A percentile compares a stretch with the other conserved stretches of the same genome.
Conservation (phyloP, 2,113 vertebrate species). For the Ceyx margarethae region DNA sequence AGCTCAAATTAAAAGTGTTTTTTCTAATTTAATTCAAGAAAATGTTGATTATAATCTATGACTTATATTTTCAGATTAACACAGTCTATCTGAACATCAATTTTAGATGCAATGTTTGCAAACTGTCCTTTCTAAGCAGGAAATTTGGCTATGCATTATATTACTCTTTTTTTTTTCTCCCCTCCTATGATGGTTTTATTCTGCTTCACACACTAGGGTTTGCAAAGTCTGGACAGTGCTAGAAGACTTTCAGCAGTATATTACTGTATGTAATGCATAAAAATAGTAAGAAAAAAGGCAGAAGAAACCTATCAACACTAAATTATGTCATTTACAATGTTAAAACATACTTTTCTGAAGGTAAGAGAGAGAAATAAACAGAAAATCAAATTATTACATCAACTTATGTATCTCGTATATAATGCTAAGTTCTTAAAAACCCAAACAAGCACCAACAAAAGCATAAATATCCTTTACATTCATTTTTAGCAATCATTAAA, state of each 20-base stretch:
- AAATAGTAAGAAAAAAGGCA: neutral
- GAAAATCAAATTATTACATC: neutral
- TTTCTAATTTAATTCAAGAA: neutral
- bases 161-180: neutral
- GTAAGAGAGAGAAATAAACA: neutral
- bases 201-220: neutral
- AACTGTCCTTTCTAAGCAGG: neutral
- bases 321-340: neutral
- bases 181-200: neutral
- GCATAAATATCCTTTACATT: neutral
- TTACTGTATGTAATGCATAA: neutral
- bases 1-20: neutral
- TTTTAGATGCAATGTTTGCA: neutral
- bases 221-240: neutral
- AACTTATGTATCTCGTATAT: neutral
- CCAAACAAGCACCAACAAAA: neutral
- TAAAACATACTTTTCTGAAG: neutral
- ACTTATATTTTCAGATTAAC: neutral
- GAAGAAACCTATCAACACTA: neutral
- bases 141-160: neutral
- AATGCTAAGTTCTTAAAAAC: neutral
- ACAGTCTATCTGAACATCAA: neutral
- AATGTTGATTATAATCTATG: neutral
- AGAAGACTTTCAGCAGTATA: neutral
- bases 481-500: neutral